These are phyloP conservation scores for Phallusia fumigata DNA, from an alignment of 23 tunicate species.

Conservation along the genomic window DNA sequence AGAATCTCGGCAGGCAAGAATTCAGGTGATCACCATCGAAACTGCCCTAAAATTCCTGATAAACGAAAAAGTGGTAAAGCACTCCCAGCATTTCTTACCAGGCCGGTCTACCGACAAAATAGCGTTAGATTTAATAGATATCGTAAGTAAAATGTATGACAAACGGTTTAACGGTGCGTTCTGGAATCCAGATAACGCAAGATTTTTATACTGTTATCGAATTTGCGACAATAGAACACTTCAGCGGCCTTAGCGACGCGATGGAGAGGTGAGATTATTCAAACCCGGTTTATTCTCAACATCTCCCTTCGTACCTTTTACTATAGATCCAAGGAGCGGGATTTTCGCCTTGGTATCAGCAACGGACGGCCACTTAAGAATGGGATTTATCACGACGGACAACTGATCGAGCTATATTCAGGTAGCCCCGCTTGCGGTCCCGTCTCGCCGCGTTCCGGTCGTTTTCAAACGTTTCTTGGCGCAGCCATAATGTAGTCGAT, in stretches of 20 bases:
- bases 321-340: not conserved
- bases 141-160: not conserved
- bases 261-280: not conserved
- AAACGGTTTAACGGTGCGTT: not conserved
- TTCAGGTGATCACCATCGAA: not conserved
- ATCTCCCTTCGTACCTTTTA: not conserved
- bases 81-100: too few relatives aligned
- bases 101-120: too few relatives aligned
- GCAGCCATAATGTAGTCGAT: slow-evolving; percentile 33
- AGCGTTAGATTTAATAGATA: too few relatives aligned
- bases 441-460: slow-evolving; percentile 15
- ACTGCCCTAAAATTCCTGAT: too few relatives aligned
- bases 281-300: not conserved
- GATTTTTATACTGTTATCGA: not conserved
- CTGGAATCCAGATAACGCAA: not conserved
- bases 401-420: not conserved
- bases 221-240: slow-evolving; percentile 4
- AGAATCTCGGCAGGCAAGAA: not conserved
- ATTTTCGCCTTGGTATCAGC: not conserved
- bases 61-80: too few relatives aligned
- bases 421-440: slow-evolving; percentile 1
- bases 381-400: slow-evolving; percentile 35
- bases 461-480: slow-evolving; percentile 43
- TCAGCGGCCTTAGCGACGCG: slow-evolving; percentile 10
- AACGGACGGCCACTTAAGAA: slow-evolving; percentile 9